A percentile compares a stretch with the other conserved stretches of the same genome.
Evolutionary conservation across 1,140 invertebrate genomes (phyloP).

Genomic region (Lysiphlebus fabarum): DNA sequence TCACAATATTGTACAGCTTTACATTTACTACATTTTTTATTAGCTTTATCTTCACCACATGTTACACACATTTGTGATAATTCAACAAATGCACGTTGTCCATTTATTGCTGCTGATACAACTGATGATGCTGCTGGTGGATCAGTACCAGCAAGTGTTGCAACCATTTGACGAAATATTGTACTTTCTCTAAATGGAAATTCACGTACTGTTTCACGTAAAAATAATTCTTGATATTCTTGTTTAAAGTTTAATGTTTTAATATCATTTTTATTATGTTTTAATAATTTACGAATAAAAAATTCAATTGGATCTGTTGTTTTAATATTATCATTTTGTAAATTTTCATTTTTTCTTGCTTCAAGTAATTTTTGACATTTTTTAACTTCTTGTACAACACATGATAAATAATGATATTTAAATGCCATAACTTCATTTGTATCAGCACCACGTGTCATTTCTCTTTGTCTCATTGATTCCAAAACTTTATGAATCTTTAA

Average conservation of each 20-base stretch:
- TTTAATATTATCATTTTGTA: slow-evolving; percentile 52
- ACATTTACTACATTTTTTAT: slow-evolving; percentile 93
- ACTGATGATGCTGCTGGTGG: slow-evolving; percentile 68
- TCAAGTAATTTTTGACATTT: slow-evolving; percentile 65
- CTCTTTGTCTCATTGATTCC: slow-evolving; percentile 78
- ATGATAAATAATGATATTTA: slow-evolving; percentile 85
- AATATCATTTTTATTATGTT: slow-evolving; percentile 70
- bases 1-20: slow-evolving; percentile 93
- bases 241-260: slow-evolving; percentile 51
- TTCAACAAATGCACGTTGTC: slow-evolving; percentile 73
- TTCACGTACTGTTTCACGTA: slow-evolving; percentile 79
- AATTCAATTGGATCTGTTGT: slow-evolving; percentile 67
- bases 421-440: slow-evolving; percentile 91
- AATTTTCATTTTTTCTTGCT: slow-evolving; percentile 49
- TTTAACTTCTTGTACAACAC: slow-evolving; percentile 69
- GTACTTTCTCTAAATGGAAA: slow-evolving; percentile 85
- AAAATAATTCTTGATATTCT: slow-evolving; percentile 76
- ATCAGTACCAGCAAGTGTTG: slow-evolving; percentile 68
- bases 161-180: slow-evolving; percentile 80
- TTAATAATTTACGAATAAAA: slow-evolving; percentile 72
- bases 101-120: slow-evolving; percentile 84
- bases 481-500: slow-evolving; percentile 67
- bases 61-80: slow-evolving; percentile 74
- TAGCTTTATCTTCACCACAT: slow-evolving; percentile 83
- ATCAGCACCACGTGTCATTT: slow-evolving; percentile 80